Evolutionary conservation across 2,797 vertebrate species (phyloP), one percentile per base, ranked within the genome.

Genomic region (Spheniscus humboldti): DNA sequence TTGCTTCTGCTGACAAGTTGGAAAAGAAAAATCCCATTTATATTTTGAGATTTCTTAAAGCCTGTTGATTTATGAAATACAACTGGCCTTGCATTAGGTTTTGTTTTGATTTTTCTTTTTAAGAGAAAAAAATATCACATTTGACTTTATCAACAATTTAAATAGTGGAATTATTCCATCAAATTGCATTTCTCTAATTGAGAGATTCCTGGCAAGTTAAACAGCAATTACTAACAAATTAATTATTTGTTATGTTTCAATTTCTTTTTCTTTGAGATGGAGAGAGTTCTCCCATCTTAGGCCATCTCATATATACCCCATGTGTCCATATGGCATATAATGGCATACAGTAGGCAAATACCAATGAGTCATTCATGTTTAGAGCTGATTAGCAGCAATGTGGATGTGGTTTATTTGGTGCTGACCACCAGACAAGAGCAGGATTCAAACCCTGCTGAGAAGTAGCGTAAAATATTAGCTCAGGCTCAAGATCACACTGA

Each of bases 31-130:
- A 96, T 96, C 95, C 71, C 95, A 86, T 97, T 97, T 97, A 96
- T 96, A 95, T 97, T 95, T 96, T 92, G 93, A 96, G 92, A 97
- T 97, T 97, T 97, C 95, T 96, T 97, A 96, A 94, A 96, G 94
- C 80, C 68, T 94, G 73, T 37, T 97, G 97, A 97, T 96, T 96
- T 96, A 97, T 95, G 89, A 86, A 92, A 95, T 85, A 95, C 1
- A 27, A 91, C 91, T 96, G 93, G 94, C 74, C 81, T 92, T 66
- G 25, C 71, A 59, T 92, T 92, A 78, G 60, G 37, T 69, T 96
- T 91, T 77, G 72, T 50, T 85, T 96, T 55, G 71, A 18, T 59
- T 94, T 82, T 80, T 43, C 37, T 75, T 78, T 76, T 62, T 13
- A 37, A 91, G 72, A 24, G 41, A 28, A 8, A 15, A 31, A 73